A percentile compares a stretch with the other conserved stretches of the same genome.
Conservation (phyloP, 92 coral and sea anemone genomes). For the Diadumene lineata region DNA sequence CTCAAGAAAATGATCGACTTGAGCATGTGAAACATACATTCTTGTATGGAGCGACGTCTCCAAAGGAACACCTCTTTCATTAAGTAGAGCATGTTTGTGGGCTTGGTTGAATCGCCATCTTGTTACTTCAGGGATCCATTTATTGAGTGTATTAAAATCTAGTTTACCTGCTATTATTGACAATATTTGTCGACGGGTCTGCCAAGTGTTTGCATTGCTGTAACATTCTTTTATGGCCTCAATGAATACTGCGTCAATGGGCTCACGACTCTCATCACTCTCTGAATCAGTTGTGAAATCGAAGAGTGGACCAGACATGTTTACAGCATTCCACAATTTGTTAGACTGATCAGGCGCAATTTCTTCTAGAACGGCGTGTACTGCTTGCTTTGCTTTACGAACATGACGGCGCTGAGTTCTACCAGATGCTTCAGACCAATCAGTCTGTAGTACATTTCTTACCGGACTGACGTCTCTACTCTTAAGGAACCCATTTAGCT, state of each 20-base stretch:
- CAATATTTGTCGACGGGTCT: slow-evolving; percentile 35
- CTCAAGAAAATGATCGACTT: slow-evolving; percentile 28
- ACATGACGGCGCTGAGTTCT: slow-evolving; percentile 52
- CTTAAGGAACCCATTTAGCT: slow-evolving; percentile 43
- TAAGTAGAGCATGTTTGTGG: slow-evolving; percentile 31
- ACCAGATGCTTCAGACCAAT: slow-evolving; percentile 54
- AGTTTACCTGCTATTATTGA: slow-evolving; percentile 29
- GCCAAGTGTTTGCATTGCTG: slow-evolving; percentile 32
- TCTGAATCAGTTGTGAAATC: no score
- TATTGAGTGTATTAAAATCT: slow-evolving; percentile 31
- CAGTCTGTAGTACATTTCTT: slow-evolving; percentile 41
- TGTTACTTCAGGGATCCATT: slow-evolving; percentile 46
- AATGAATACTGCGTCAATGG: slow-evolving; percentile 33
- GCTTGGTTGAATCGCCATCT: slow-evolving; percentile 36
- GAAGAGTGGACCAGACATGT: no score
- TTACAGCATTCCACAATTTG: slow-evolving; percentile 47
- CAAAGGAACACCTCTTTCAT: slow-evolving; percentile 27
- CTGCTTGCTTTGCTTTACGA: slow-evolving; percentile 60
- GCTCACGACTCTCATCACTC: background rate
- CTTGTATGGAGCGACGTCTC: background rate
- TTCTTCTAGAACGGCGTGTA: slow-evolving; percentile 61
- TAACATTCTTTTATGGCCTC: slow-evolving; percentile 32
- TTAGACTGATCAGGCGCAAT: slow-evolving; percentile 50
- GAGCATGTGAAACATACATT: slow-evolving; percentile 29
- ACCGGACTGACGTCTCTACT: slow-evolving; percentile 63